A percentile compares a stretch with the other conserved stretches of the same genome.
Evolutionary conservation across 2,797 vertebrate genomes (phyloP).

Genomic region (Pachyuromys duprasi): DNA sequence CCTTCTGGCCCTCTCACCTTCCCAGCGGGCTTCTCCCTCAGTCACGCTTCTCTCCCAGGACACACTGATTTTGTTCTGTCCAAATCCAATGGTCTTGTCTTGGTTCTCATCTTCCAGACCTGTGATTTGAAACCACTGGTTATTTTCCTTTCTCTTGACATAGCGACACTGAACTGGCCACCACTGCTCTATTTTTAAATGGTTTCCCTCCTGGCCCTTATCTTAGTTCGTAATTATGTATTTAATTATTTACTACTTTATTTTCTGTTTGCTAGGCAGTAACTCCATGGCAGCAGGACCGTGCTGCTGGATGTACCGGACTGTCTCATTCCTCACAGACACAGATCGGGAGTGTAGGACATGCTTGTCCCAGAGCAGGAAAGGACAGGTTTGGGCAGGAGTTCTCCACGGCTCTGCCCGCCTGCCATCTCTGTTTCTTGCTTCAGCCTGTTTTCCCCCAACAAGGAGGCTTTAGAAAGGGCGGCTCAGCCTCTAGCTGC

Average conservation of each 20-base stretch:
- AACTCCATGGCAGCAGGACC: slow-evolving; percentile 6
- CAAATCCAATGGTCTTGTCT: slow-evolving; percentile 46
- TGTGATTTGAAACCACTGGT: slow-evolving; percentile 52
- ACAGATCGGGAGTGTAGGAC: background rate
- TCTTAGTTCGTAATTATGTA: slow-evolving; percentile 64
- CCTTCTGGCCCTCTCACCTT: slow-evolving; percentile 12
- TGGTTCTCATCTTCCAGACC: slow-evolving; percentile 55
- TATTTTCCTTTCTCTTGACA: slow-evolving; percentile 56
- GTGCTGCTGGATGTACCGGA: background rate
- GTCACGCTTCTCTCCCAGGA: background rate
- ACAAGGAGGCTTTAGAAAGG: background rate
- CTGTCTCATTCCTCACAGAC: background rate
- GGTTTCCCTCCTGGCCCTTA: slow-evolving; percentile 52
- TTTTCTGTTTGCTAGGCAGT: slow-evolving; percentile 48
- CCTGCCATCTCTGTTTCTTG: background rate
- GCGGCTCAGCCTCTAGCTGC: background rate
- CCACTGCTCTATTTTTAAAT: slow-evolving; percentile 59
- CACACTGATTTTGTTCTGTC: slow-evolving; percentile 46
- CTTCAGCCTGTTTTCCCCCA: background rate
- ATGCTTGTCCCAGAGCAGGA: background rate
- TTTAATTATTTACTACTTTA: slow-evolving; percentile 55
- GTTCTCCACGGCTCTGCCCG: background rate
- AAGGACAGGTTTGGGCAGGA: background rate
- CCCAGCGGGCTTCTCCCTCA: background rate
- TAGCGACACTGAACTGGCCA: slow-evolving; percentile 58